A percentile compares a stretch with the other conserved stretches of the same genome.
Evolutionary conservation across 2,888 invertebrate species (phyloP).

Genomic region (Abrostola tripartita): DNA sequence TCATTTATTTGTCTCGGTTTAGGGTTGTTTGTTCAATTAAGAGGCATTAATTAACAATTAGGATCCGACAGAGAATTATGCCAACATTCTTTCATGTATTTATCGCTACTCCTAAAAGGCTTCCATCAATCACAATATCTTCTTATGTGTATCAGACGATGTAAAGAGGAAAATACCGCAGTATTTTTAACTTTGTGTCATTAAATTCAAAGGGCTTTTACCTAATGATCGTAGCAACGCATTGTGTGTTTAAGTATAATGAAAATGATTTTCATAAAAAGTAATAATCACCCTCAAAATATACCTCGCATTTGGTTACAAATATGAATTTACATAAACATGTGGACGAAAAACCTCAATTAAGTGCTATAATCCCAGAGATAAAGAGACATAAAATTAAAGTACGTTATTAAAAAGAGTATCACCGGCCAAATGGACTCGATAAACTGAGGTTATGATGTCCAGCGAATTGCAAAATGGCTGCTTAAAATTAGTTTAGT

Average conservation of each 20-base stretch:
- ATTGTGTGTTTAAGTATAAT: slow-evolving; percentile 33
- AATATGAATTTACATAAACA: slow-evolving; percentile 63
- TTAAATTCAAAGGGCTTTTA: slow-evolving; percentile 37
- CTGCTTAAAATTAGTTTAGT: slow-evolving; percentile 74
- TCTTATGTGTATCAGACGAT: slow-evolving; percentile 12
- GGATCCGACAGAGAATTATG: slow-evolving; percentile 14
- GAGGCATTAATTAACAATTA: slow-evolving; percentile 50
- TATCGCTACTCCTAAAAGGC: slow-evolving; percentile 8
- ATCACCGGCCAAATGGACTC: slow-evolving; percentile 81
- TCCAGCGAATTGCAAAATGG: slow-evolving; percentile 77
- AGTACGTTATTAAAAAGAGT: slow-evolving; percentile 84
- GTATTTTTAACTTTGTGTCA: slow-evolving; percentile 12
- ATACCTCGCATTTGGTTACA: slow-evolving; percentile 44
- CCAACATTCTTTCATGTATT: slow-evolving; percentile 28
- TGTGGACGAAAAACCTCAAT: slow-evolving; percentile 75
- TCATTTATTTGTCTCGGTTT: slow-evolving; percentile 70
- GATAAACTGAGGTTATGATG: slow-evolving; percentile 81
- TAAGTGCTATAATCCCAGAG: slow-evolving; percentile 75
- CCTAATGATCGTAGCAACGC: slow-evolving; percentile 33
- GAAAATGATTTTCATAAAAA: slow-evolving; percentile 38
- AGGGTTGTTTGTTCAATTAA: slow-evolving; percentile 65
- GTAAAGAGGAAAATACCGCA: slow-evolving; percentile 14
- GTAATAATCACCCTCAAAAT: slow-evolving; percentile 40
- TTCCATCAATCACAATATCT: slow-evolving; percentile 21
- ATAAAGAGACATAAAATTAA: slow-evolving; percentile 84